These are phyloP conservation scores for Agapetus fuscipes DNA, from an alignment of 2,888 invertebrate genomes.

Conservation along the genomic window DNA sequence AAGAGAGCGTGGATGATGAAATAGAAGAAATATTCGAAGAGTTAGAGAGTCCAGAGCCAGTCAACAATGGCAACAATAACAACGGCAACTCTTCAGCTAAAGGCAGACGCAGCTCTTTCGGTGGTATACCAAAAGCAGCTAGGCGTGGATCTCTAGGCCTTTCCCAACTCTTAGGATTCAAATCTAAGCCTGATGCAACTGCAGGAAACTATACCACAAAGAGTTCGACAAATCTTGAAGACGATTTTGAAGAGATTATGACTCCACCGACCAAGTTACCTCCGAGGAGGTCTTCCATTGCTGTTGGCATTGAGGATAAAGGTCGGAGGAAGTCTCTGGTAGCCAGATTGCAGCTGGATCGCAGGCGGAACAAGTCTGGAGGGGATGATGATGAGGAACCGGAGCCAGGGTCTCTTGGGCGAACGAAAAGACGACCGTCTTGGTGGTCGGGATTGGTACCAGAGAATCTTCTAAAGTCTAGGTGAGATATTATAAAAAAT, in stretches of 20 bases:
- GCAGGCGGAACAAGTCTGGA: conserved; percentile 47
- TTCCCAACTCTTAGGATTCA: conserved; percentile 33
- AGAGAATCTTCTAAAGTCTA: conserved; percentile 61
- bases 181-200: conserved; percentile 38
- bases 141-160: conserved; percentile 33
- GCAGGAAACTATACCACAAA: conserved; percentile 40
- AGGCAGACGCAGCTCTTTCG: conserved; percentile 15
- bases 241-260: conserved; percentile 37
- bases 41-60: conserved; percentile 7
- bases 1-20: conserved; percentile 10
- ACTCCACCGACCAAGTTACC: conserved; percentile 31
- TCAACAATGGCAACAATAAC: conserved; percentile 3
- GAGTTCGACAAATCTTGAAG: neutral
- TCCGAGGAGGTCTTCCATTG: conserved; percentile 40
- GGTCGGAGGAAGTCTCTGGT: conserved; percentile 57
- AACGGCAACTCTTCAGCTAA: neutral
- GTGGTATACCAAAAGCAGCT: conserved; percentile 8
- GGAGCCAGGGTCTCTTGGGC: conserved; percentile 38
- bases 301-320: conserved; percentile 38
- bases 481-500: conserved; percentile 45
- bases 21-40: conserved; percentile 4
- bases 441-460: conserved; percentile 88
- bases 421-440: conserved; percentile 63
- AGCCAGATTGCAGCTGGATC: conserved; percentile 42
- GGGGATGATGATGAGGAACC: conserved; percentile 35